Evolutionary conservation across 2,888 invertebrate species (phyloP).

Genomic region (Dryadula phaetusa): DNA sequence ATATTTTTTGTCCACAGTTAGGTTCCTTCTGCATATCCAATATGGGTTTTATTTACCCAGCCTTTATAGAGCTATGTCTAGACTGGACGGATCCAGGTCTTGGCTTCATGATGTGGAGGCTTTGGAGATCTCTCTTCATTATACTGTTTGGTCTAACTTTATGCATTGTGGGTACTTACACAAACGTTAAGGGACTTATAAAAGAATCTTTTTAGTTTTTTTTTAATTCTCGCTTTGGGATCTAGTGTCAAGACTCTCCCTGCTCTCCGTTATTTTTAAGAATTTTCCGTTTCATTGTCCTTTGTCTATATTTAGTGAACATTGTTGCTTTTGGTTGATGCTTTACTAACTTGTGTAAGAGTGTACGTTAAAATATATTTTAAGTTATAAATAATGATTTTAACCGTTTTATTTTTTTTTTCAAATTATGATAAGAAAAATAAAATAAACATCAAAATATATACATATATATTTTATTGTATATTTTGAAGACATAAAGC

Average conservation of each 20-base stretch:
- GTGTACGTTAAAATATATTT: background rate
- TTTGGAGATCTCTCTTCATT: constrained; percentile 50
- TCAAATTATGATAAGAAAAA: background rate
- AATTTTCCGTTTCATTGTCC: background rate
- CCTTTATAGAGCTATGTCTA: constrained; percentile 57
- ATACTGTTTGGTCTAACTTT: constrained; percentile 49
- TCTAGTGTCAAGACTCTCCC: too few species aligned
- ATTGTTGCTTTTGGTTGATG: background rate
- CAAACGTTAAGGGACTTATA: constrained; percentile 49
- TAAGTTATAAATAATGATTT: background rate
- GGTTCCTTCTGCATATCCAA: constrained; percentile 58
- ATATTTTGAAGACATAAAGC: constrained; percentile 82
- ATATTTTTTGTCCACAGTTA: constrained; percentile 50
- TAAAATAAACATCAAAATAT: background rate
- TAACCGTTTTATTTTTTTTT: background rate
- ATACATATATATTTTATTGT: constrained; percentile 32
- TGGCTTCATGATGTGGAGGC: constrained; percentile 55
- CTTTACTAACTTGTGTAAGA: background rate
- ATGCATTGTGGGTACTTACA: constrained; percentile 52
- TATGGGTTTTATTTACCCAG: constrained; percentile 61
- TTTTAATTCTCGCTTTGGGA: too few species aligned
- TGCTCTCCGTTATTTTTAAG: too few species aligned
- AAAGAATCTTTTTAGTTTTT: constrained; percentile 44
- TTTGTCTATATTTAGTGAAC: too few species aligned
- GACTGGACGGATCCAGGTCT: constrained; percentile 61